Percentiles rank a stretch among this genome's conserved stretches.
phyloP scores from a whole-genome alignment of 2,113 vertebrate species.

The Chauna torquata region DNA sequence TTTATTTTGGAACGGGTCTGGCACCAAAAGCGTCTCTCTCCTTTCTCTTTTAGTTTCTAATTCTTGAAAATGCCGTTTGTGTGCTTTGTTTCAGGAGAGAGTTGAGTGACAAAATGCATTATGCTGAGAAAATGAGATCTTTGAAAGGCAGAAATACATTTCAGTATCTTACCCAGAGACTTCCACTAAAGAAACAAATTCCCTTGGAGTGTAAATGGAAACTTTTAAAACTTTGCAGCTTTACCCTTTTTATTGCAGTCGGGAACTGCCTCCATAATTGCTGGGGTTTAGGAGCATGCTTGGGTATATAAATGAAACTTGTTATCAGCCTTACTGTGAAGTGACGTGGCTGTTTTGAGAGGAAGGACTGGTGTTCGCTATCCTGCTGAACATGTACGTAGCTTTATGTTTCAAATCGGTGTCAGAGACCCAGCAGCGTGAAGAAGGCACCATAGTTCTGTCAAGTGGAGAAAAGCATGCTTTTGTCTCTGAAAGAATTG shows the following conservation, averaged over 20 bases:
- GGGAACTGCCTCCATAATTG: background rate
- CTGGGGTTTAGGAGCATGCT: background rate
- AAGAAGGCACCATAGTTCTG: background rate
- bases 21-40: background rate
- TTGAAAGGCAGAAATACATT: background rate
- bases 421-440: accelerated
- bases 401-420: background rate
- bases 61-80: background rate
- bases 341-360: background rate
- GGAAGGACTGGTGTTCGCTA: background rate
- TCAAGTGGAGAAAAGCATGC: accelerated
- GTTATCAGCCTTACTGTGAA: background rate
- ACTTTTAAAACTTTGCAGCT: background rate
- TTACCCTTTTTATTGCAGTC: background rate
- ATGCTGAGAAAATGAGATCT: background rate
- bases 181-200: background rate
- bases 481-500: background rate
- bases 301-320: background rate
- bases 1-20: background rate
- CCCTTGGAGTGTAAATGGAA: background rate
- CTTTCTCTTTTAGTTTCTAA: background rate
- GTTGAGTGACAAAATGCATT: background rate
- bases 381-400: background rate
- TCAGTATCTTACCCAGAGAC: background rate
- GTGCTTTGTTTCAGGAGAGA: background rate